phyloP scores from a whole-genome alignment of 2,797 vertebrate species.

The Lepus oiostolus region DNA sequence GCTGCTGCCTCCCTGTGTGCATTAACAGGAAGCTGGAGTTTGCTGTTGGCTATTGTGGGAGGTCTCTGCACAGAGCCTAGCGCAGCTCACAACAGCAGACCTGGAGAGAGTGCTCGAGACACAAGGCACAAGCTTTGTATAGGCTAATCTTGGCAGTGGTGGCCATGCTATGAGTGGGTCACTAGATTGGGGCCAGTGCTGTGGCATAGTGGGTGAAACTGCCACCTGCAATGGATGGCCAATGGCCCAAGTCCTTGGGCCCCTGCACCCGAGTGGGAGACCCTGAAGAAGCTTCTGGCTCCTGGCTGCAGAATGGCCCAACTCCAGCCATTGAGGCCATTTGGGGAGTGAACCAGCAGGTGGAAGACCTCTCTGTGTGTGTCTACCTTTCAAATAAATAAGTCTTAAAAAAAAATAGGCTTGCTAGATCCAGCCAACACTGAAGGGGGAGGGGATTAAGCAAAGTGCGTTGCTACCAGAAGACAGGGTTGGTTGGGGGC shows the following conservation, averaged over 20 bases:
- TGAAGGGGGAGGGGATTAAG: background rate
- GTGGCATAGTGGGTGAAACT: no score
- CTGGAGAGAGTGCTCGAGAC: background rate
- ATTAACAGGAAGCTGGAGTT: background rate
- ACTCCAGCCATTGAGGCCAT: no score
- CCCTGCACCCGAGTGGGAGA: no score
- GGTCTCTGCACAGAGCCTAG: background rate
- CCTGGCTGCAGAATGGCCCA: no score
- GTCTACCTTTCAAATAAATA: no score
- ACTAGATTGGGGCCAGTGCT: background rate
- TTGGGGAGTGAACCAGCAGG: no score
- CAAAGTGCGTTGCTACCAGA: background rate
- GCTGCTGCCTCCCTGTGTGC: no score
- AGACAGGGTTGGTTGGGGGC: background rate
- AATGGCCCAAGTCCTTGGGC: no score
- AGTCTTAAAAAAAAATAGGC: no score
- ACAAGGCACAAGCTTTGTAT: background rate
- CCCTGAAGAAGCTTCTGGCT: no score
- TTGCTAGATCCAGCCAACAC: background rate
- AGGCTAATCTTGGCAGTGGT: background rate
- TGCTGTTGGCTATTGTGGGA: background rate
- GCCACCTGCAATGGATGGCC: no score
- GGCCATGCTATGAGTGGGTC: background rate
- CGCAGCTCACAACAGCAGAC: background rate
- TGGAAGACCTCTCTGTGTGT: no score